Evolutionary conservation across 2,888 invertebrate species (phyloP).

Genomic region (Dryocosmus kuriphilus): DNA sequence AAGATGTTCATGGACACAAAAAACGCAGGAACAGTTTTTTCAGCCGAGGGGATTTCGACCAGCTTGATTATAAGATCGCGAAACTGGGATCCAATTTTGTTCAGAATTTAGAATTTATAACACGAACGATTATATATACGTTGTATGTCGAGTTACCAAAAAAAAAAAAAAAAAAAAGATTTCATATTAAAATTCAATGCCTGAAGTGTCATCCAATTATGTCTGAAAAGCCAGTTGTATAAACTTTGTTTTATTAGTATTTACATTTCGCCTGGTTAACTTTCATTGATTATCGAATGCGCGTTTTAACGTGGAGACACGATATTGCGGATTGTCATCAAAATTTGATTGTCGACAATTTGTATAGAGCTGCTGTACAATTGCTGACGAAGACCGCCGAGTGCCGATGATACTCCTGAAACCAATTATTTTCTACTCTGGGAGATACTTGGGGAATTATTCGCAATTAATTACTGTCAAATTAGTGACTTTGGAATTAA

Average conservation of each 20-base stretch:
- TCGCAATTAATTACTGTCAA: background rate
- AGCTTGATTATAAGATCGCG: constrained; percentile 21
- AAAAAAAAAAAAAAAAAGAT: constrained; percentile 2
- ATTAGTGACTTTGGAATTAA: background rate
- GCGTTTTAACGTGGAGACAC: background rate
- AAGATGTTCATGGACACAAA: constrained; percentile 1
- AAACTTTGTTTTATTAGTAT: background rate
- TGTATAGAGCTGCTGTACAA: background rate
- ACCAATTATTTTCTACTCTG: background rate
- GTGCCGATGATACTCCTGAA: no score
- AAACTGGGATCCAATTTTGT: constrained; percentile 45
- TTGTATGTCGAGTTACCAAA: constrained; percentile 37
- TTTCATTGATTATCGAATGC: background rate
- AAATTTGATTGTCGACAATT: background rate
- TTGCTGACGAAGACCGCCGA: background rate
- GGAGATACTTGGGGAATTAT: background rate
- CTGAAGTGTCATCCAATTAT: no score
- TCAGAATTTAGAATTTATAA: constrained; percentile 46
- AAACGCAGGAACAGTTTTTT: constrained; percentile 23
- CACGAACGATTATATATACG: background rate
- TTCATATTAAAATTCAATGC: background rate
- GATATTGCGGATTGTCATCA: background rate
- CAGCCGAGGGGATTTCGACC: background rate
- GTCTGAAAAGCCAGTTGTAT: background rate
- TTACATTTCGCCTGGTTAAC: background rate